These are phyloP conservation scores for Lordiphosa andalusiaca DNA, from an alignment of 2,888 invertebrate species.

Conservation along the genomic window DNA sequence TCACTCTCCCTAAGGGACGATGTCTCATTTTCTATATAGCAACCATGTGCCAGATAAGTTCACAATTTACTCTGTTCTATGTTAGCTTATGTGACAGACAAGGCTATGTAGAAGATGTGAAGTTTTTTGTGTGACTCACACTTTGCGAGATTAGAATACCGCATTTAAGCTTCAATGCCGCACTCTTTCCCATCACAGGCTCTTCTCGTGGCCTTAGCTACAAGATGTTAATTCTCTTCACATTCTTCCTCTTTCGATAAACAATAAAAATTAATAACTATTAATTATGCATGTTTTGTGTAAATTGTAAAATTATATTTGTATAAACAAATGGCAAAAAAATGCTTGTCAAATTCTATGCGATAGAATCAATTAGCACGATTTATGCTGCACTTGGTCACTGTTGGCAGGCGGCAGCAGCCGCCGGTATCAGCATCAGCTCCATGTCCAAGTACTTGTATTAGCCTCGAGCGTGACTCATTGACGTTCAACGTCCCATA, in stretches of 20 bases:
- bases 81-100: no score
- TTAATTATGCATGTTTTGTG: slow-evolving; percentile 71
- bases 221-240: slow-evolving; percentile 7
- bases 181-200: not conserved
- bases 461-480: slow-evolving; percentile 61
- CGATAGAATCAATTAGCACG: slow-evolving; percentile 72
- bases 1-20: no score
- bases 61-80: no score
- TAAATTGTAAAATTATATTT: slow-evolving; percentile 38
- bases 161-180: no score
- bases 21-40: no score
- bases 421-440: slow-evolving; percentile 25
- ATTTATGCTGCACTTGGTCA: slow-evolving; percentile 69
- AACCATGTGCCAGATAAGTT: no score
- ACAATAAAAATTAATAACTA: slow-evolving; percentile 57
- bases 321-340: slow-evolving; percentile 31
- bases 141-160: no score
- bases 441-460: slow-evolving; percentile 47
- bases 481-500: slow-evolving; percentile 12
- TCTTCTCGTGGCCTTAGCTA: slow-evolving; percentile 1
- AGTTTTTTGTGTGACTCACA: no score
- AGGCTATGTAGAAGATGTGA: no score
- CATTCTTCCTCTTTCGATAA: slow-evolving; percentile 20
- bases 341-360: slow-evolving; percentile 58
- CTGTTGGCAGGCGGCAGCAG: slow-evolving; percentile 23